phyloP scores from a whole-genome alignment of 2,888 invertebrate species.

The Isoperla grammatica region DNA sequence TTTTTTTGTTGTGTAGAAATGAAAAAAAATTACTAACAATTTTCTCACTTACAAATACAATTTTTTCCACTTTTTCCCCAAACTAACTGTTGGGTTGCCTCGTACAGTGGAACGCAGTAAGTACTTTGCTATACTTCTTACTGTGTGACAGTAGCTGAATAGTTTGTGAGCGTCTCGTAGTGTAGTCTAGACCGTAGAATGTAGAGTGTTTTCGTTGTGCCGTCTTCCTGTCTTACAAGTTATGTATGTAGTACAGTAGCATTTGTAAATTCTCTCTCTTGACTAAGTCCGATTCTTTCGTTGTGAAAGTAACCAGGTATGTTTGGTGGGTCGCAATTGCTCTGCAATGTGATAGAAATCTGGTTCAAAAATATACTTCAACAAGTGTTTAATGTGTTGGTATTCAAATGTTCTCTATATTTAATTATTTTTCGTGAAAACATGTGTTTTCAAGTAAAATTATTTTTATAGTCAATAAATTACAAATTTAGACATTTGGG shows the following conservation, averaged over 20 bases:
- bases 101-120: slow-evolving; percentile 65
- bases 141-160: slow-evolving; percentile 23
- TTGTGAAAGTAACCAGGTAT: too few relatives aligned
- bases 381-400: slow-evolving; percentile 50
- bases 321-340: too few relatives aligned
- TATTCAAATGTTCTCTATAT: slow-evolving; percentile 56
- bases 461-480: too few relatives aligned
- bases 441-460: too few relatives aligned
- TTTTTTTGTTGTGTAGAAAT: slow-evolving; percentile 29
- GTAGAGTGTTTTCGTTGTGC: slow-evolving; percentile 7
- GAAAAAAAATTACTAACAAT: slow-evolving; percentile 25
- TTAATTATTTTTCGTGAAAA: too few relatives aligned
- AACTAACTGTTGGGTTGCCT: slow-evolving; percentile 63
- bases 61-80: slow-evolving; percentile 55
- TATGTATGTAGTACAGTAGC: slow-evolving; percentile 2
- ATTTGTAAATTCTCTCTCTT: background rate
- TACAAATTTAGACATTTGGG: too few relatives aligned
- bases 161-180: slow-evolving; percentile 2
- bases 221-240: slow-evolving; percentile 6
- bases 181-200: background rate
- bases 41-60: slow-evolving; percentile 41
- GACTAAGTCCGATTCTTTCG: slow-evolving; percentile 3
- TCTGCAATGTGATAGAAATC: background rate
- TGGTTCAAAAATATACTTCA: background rate
- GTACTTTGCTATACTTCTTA: slow-evolving; percentile 44